Conservation (phyloP, 2,888 invertebrate species). For the Amblyjoppa fuscipennis region DNA sequence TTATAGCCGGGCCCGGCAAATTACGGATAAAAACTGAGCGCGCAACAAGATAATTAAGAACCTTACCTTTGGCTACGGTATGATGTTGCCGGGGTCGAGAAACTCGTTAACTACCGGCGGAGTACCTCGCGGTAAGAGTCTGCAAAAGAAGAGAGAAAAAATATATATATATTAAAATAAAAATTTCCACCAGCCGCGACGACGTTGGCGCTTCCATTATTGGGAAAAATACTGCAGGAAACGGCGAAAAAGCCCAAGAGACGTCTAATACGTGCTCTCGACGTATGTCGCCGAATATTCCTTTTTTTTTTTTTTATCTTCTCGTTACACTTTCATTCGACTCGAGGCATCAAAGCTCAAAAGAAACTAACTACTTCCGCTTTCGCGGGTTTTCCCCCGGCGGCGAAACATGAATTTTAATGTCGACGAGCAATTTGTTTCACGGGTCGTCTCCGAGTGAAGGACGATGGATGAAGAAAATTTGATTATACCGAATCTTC, state of each 20-base stretch:
- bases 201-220: conserved; percentile 51
- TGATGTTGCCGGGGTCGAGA: conserved; percentile 55
- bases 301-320: background rate
- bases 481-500: conserved; percentile 38
- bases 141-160: conserved; percentile 36
- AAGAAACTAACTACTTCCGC: background rate
- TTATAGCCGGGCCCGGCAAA: conserved; percentile 35
- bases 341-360: conserved; percentile 4
- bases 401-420: conserved; percentile 11
- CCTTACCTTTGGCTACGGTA: conserved; percentile 64
- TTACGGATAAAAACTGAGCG: conserved; percentile 37
- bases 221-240: conserved; percentile 45
- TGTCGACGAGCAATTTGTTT: background rate
- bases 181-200: conserved; percentile 19
- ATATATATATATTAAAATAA: background rate
- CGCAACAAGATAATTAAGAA: conserved; percentile 57
- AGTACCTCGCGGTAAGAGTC: conserved; percentile 50
- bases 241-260: background rate
- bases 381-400: background rate
- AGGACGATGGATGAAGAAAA: conserved; percentile 19
- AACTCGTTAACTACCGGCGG: conserved; percentile 59
- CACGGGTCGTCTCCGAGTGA: background rate
- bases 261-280: conserved; percentile 50
- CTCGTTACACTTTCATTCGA: background rate
- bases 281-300: background rate